Base-by-base conservation (phyloP, 2,888 invertebrate species). In the Drosophila lacicola region DNA sequence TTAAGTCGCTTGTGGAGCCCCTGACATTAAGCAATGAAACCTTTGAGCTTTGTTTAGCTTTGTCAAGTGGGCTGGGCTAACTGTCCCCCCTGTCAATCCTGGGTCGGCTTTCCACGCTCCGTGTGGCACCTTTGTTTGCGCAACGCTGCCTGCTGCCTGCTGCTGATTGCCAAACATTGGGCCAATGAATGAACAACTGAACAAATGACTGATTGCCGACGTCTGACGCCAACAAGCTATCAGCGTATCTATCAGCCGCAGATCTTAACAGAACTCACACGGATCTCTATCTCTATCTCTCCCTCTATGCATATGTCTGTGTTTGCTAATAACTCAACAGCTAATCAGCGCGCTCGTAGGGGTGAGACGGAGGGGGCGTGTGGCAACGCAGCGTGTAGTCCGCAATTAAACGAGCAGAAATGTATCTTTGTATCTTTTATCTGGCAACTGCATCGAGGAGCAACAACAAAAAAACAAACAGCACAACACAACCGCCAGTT, bases 271-370 rank as follows among this genome's bases (percentile, higher is more conserved):
- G 70, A 78, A 65, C 54, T 62, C 60, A 53, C 73, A 50, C 53
- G 41, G 53, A 71, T 66, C 53, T 67, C 56, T 66, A 10, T 36
- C 36, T 36, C 13, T 36, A 10, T 13, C 10, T 36, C 36, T 36
- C 36, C 10, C 36, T 36, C 41, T 45, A 42, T 58, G 63, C 64
- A 61, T 50, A 65, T 66, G 87, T 85, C 86, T 83, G 56, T 89
- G 83, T 85, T 89, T 89, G 89, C 85, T 89, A 89, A 89, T 85
- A 89, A 82, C 88, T 89, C 88, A 85, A 89, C 89, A 88, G 80
- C 86, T 85, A 85, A 85, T 89, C 85, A 89, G 85, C 71, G 63
- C 78, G 63, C 51, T 58, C 64, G 45, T 29, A n/a, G 25, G 10
- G 8, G 8, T 1, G 3, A n/a, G 19, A 9, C 14, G 17, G 5